Evolutionary conservation across 2,888 invertebrate species (phyloP).

Genomic region (Lasius fuliginosus): DNA sequence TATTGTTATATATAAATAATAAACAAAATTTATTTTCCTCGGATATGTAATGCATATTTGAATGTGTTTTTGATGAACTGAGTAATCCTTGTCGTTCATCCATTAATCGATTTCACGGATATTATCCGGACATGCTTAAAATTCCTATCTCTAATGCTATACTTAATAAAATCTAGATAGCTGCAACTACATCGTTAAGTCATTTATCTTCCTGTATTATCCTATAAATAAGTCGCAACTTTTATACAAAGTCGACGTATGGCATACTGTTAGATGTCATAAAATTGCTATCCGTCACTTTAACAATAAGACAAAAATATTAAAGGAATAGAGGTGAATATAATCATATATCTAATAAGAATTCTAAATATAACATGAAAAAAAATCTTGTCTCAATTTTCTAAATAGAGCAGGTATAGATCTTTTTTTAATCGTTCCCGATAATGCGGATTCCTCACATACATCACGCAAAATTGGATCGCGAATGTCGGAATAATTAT

Average conservation of each 20-base stretch:
- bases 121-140: neutral
- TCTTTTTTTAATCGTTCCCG: neutral
- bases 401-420: neutral
- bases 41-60: neutral
- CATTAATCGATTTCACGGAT: neutral
- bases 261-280: neutral
- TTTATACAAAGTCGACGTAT: neutral
- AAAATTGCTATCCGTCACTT: neutral
- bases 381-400: too few species aligned
- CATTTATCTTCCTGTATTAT: constrained; percentile 18
- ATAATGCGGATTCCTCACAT: neutral
- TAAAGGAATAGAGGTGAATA: too few species aligned
- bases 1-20: constrained; percentile 12
- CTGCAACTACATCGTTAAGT: neutral
- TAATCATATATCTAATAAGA: too few species aligned
- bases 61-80: neutral
- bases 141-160: neutral
- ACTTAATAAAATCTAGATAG: constrained; percentile 25
- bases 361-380: too few species aligned
- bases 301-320: neutral
- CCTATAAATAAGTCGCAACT: constrained; percentile 6
- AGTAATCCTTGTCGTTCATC: neutral
- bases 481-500: neutral
- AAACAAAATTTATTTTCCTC: neutral
- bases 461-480: neutral